phyloP scores from a whole-genome alignment of 2,888 invertebrate genomes.

The Tetragonisca angustula region DNA sequence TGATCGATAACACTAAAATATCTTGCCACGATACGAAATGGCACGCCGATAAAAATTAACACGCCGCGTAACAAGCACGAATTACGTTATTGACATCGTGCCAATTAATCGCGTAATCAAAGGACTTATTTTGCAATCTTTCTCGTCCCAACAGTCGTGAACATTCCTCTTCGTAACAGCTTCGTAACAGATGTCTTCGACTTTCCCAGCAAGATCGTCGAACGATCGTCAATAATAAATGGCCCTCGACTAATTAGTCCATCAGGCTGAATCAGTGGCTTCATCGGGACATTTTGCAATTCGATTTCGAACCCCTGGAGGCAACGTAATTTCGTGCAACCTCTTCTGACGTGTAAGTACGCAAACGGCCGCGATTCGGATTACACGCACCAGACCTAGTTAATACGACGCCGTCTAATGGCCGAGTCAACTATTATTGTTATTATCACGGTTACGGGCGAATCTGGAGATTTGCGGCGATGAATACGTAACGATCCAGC shows the following conservation, averaged over 20 bases:
- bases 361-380: conserved; percentile 48
- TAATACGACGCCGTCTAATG: conserved; percentile 57
- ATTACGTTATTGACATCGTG: not conserved
- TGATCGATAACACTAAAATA: not conserved
- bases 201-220: no score
- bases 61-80: no score
- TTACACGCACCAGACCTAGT: conserved; percentile 51
- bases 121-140: no score
- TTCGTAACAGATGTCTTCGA: no score
- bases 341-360: conserved; percentile 43
- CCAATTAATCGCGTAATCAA: not conserved
- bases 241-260: not conserved
- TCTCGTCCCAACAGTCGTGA: not conserved
- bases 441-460: conserved; percentile 58
- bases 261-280: not conserved
- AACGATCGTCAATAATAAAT: not conserved
- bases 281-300: not conserved
- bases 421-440: conserved; percentile 62
- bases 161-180: not conserved
- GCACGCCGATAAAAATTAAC: no score
- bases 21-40: not conserved
- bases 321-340: conserved; percentile 5
- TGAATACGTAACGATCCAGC: conserved; percentile 43
- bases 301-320: conserved; percentile 16
- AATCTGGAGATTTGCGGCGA: conserved; percentile 52